phyloP scores from a whole-genome alignment of 2,113 vertebrate species.

The Callaeas wilsoni region DNA sequence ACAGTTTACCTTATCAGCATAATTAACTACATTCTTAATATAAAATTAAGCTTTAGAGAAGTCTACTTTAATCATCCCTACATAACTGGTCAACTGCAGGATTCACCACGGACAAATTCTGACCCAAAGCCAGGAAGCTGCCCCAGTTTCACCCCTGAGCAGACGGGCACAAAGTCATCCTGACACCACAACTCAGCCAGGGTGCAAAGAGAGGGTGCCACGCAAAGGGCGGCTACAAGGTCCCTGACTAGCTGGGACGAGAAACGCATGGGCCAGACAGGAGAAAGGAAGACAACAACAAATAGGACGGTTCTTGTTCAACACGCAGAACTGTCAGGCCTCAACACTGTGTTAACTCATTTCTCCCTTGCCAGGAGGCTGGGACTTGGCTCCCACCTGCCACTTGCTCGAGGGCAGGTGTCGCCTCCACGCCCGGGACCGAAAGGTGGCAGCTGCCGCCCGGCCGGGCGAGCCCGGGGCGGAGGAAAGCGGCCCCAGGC shows the following conservation, averaged over 20 bases:
- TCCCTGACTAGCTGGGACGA: rapidly evolving
- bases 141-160: not conserved
- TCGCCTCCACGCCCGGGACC: not conserved
- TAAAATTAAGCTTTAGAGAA: not conserved
- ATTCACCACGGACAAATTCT: not conserved
- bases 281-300: not conserved
- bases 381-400: not conserved
- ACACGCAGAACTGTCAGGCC: not conserved
- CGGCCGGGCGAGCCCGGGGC: not conserved
- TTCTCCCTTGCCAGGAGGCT: rapidly evolving
- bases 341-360: rapidly evolving
- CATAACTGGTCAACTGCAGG: not conserved
- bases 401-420: not conserved
- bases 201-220: rapidly evolving
- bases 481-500: not conserved
- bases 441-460: not conserved
- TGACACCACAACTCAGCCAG: not conserved
- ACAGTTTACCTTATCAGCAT: not conserved
- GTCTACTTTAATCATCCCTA: not conserved
- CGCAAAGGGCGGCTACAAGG: rapidly evolving
- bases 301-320: no score
- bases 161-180: not conserved
- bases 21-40: not conserved
- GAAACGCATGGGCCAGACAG: rapidly evolving
- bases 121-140: not conserved